Conservation (phyloP, 2,113 vertebrate genomes). For the Ancistrus triradiatus region DNA sequence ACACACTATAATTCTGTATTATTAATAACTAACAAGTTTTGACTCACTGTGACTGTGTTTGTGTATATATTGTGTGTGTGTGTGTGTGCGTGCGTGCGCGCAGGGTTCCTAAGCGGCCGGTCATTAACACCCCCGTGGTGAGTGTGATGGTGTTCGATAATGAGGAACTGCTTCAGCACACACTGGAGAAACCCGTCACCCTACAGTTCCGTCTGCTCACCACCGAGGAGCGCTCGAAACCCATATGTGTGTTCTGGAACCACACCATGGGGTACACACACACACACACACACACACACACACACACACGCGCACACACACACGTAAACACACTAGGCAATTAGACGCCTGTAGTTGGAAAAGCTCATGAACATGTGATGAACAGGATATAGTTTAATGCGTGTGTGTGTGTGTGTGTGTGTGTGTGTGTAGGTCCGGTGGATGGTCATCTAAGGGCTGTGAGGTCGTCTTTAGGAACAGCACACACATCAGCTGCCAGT, state of each 20-base stretch:
- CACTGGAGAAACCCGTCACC: slow-evolving; percentile 80
- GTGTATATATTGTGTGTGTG: background rate
- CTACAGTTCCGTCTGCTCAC: slow-evolving; percentile 91
- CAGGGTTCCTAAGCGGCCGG: slow-evolving; percentile 89
- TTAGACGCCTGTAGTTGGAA: background rate
- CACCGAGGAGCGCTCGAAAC: slow-evolving; percentile 89
- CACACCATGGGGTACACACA: slow-evolving; percentile 84
- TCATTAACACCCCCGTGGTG: slow-evolving; percentile 91
- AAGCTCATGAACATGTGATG: background rate
- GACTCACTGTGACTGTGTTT: too few species aligned
- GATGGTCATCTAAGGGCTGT: slow-evolving; percentile 89
- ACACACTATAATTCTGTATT: too few species aligned
- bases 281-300: slow-evolving; percentile 11
- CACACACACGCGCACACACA: background rate
- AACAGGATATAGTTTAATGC: background rate
- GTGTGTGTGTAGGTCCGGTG: slow-evolving; percentile 28
- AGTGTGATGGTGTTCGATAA: slow-evolving; percentile 84
- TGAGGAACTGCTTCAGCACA: slow-evolving; percentile 65
- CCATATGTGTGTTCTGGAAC: slow-evolving; percentile 97
- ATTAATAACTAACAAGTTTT: too few species aligned
- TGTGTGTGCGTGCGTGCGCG: slow-evolving; percentile 12
- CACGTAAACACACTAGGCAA: background rate
- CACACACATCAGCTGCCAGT: slow-evolving; percentile 93
- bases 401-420: background rate
- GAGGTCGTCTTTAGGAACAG: slow-evolving; percentile 86